Evolutionary conservation across 1,140 invertebrate species (phyloP).

Genomic region (Leguminivora glycinivorella): DNA sequence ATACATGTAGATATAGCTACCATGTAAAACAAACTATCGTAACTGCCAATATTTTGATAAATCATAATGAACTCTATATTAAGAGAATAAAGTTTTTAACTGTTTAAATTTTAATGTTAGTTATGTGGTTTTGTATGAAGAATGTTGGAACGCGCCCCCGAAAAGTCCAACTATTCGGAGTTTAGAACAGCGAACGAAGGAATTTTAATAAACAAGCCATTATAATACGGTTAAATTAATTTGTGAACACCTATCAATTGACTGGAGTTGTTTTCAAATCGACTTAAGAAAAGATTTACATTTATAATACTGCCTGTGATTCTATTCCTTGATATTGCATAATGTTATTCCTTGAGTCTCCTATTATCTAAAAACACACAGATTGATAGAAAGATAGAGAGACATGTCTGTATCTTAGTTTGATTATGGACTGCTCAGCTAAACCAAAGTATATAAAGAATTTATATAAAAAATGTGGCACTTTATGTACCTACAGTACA

Average conservation of each 20-base stretch:
- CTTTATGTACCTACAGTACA: no score
- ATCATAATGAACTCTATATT: background rate
- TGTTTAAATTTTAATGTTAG: background rate
- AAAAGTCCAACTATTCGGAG: slow-evolving; percentile 11
- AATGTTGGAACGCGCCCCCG: background rate
- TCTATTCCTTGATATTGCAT: no score
- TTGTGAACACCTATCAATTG: slow-evolving; percentile 8
- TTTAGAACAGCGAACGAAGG: background rate
- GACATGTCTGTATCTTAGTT: no score
- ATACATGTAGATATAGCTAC: background rate
- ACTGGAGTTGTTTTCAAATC: background rate
- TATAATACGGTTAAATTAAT: slow-evolving; percentile 9
- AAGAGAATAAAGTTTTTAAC: background rate
- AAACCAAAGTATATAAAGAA: no score
- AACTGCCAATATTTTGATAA: background rate
- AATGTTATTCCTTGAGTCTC: no score
- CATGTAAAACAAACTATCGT: background rate
- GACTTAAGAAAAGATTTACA: background rate
- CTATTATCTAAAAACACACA: no score
- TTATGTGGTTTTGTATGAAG: background rate
- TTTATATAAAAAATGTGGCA: no score
- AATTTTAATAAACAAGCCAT: slow-evolving; percentile 10
- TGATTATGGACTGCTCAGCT: no score
- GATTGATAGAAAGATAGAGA: no score
- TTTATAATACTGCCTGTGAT: no score